These are phyloP conservation scores for Cheirogaleus medius DNA, from an alignment of 2,113 vertebrate species.

Conservation along the genomic window DNA sequence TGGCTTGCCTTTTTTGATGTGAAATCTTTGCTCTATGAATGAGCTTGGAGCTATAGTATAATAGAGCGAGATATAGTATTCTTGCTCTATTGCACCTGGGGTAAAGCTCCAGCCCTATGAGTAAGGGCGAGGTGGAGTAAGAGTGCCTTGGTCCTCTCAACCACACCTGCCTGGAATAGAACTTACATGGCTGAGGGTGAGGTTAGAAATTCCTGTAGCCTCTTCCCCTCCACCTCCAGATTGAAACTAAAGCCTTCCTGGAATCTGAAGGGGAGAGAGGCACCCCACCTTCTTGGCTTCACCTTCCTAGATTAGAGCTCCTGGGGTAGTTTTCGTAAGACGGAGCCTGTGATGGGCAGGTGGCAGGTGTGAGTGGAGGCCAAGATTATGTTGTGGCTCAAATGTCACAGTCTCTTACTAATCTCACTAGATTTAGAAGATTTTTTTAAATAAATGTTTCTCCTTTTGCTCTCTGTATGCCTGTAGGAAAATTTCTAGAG, in stretches of 20 bases:
- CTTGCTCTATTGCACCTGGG: neutral
- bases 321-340: neutral
- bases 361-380: fast-evolving
- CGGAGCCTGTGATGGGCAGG: neutral
- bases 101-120: neutral
- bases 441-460: neutral
- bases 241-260: neutral
- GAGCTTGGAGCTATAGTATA: neutral
- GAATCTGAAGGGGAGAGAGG: neutral
- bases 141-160: neutral
- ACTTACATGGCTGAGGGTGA: neutral
- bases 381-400: neutral
- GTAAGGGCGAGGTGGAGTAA: neutral
- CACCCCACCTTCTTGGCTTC: neutral
- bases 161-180: neutral
- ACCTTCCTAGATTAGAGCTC: neutral
- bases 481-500: neutral
- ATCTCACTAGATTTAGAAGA: neutral
- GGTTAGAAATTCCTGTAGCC: neutral
- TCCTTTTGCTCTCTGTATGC: neutral
- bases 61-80: no score
- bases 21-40: neutral
- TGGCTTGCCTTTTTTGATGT: neutral
- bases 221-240: fast-evolving
- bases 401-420: neutral